Percentiles rank a stretch among this genome's conserved stretches.
Evolutionary conservation across 2,888 invertebrate genomes (phyloP).

Genomic region (Athalia rosae): DNA sequence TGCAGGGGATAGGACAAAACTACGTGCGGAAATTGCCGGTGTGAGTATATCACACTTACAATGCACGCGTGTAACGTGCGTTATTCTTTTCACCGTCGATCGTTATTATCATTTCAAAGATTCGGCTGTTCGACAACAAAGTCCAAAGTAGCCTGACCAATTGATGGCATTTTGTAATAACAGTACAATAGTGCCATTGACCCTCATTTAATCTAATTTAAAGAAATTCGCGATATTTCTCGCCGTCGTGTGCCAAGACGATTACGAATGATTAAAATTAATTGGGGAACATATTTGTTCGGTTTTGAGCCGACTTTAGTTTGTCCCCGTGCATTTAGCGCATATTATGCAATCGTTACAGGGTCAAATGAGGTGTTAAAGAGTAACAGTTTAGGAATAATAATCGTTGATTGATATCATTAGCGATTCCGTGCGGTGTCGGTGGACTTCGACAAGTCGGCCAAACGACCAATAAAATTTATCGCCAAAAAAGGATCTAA

Average conservation of each 20-base stretch:
- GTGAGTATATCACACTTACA: slow-evolving; percentile 10
- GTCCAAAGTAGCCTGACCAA: too few species aligned
- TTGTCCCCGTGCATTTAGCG: too few species aligned
- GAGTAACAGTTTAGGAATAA: background rate
- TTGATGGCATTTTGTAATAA: too few species aligned
- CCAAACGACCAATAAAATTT: background rate
- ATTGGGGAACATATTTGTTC: too few species aligned
- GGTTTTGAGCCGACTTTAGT: too few species aligned
- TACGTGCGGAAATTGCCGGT: slow-evolving; percentile 1
- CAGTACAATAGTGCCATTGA: too few species aligned
- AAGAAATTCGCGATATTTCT: too few species aligned
- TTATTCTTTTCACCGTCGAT: background rate
- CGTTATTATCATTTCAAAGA: slow-evolving; percentile 10
- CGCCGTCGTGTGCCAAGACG: background rate
- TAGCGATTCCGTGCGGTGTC: background rate
- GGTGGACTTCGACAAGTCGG: background rate
- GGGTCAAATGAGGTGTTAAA: too few species aligned
- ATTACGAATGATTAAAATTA: background rate
- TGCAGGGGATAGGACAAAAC: slow-evolving; percentile 26
- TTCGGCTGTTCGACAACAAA: background rate
- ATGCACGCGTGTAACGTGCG: too few species aligned
- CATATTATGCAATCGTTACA: too few species aligned
- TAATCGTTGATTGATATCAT: background rate
- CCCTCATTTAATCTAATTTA: too few species aligned
- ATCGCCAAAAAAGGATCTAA: background rate